phyloP scores from a whole-genome alignment of 1,140 invertebrate species.

The Leptinotarsa texana region DNA sequence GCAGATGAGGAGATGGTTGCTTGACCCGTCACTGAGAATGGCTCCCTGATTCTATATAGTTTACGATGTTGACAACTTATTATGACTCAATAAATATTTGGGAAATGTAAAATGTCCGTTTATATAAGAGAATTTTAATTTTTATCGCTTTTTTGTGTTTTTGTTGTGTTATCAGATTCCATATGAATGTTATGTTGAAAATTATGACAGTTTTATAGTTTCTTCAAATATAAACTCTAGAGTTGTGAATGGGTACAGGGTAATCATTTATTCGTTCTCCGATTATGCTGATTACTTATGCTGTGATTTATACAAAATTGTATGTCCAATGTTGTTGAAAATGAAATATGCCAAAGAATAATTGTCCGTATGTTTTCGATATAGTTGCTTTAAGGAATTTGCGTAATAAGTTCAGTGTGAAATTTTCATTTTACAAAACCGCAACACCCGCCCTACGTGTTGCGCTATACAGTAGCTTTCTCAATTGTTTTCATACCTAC shows the following conservation, averaged over 20 bases:
- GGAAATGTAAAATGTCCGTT: slow-evolving; percentile 43
- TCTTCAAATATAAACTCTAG: slow-evolving; percentile 6
- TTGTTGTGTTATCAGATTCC: slow-evolving; percentile 36
- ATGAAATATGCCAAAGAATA: no score
- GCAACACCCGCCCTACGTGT: no score
- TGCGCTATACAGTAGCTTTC: no score
- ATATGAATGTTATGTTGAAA: slow-evolving; percentile 34
- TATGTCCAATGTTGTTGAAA: no score
- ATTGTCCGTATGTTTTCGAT: no score
- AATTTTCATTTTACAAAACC: no score
- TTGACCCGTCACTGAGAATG: slow-evolving; percentile 36
- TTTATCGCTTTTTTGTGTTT: slow-evolving; percentile 33
- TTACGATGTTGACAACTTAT: slow-evolving; percentile 48
- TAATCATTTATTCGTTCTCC: not conserved
- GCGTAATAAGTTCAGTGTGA: no score
- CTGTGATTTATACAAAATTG: no score
- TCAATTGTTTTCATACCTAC: no score
- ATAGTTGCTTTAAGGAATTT: no score
- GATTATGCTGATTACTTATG: not conserved
- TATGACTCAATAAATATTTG: slow-evolving; percentile 49
- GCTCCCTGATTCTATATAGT: slow-evolving; percentile 45
- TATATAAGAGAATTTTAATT: slow-evolving; percentile 44
- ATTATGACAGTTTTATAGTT: slow-evolving; percentile 38
- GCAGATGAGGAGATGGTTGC: slow-evolving; percentile 28
- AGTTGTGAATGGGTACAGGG: not conserved